These are phyloP conservation scores for Drosophila lutescens DNA, from an alignment of 2,888 invertebrate genomes.

Conservation along the genomic window DNA sequence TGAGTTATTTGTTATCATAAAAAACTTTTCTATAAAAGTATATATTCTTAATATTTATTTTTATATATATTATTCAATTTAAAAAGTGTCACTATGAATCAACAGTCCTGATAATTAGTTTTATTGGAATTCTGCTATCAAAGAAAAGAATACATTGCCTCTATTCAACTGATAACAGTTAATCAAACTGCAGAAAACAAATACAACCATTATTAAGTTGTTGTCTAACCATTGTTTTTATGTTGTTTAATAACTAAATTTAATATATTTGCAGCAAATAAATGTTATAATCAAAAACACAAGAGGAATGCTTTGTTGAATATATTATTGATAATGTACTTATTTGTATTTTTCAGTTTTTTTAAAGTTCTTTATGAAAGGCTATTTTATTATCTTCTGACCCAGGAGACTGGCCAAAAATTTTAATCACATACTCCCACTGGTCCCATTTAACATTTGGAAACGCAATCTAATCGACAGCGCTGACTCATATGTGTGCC, in stretches of 20 bases:
- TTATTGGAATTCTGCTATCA: constrained; percentile 1
- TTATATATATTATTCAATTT: too few species aligned
- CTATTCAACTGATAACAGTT: not conserved
- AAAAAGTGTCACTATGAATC: not conserved
- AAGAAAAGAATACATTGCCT: not conserved
- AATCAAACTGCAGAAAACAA: not conserved
- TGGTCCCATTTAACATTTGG: constrained; percentile 6
- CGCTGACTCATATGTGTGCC: constrained; percentile 42
- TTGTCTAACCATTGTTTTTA: not conserved
- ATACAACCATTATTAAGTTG: not conserved
- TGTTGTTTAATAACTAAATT: too few species aligned
- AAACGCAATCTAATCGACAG: constrained; percentile 41
- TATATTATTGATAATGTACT: too few species aligned
- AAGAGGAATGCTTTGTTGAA: too few species aligned
- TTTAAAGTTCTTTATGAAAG: not conserved
- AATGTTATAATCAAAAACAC: too few species aligned
- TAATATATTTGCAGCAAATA: too few species aligned
- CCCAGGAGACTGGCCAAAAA: constrained; percentile 1
- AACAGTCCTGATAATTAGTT: not conserved
- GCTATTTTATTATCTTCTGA: constrained; percentile 13
- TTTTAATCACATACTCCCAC: constrained; percentile 18
- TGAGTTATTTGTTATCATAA: not conserved
- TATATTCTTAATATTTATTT: too few species aligned
- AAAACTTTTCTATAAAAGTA: too few species aligned
- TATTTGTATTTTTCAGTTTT: not conserved